Conservation (phyloP, 1,140 invertebrate species). For the Liolophura sinensis region DNA sequence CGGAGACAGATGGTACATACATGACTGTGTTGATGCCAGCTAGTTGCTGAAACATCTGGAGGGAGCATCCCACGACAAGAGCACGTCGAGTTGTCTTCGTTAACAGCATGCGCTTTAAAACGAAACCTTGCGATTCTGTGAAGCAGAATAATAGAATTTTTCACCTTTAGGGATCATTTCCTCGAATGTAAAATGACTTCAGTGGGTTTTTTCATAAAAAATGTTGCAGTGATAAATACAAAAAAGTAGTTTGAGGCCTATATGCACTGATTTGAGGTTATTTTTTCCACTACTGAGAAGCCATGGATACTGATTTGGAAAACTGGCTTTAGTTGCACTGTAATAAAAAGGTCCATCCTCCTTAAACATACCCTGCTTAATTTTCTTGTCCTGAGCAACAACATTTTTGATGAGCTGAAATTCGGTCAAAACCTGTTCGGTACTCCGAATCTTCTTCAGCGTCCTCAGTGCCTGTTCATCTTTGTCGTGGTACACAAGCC, state of each 20-base stretch:
- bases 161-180: neutral
- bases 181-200: neutral
- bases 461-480: constrained; percentile 34
- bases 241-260: neutral
- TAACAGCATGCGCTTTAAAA: constrained; percentile 54
- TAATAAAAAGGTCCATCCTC: too few species aligned
- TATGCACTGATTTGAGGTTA: neutral
- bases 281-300: neutral
- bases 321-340: too few species aligned
- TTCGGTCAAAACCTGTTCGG: constrained; percentile 35
- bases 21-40: constrained; percentile 71
- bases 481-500: constrained; percentile 39
- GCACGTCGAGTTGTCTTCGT: constrained; percentile 61
- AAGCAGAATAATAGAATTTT: neutral
- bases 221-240: neutral
- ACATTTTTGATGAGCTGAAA: constrained; percentile 27
- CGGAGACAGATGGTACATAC: constrained; percentile 58
- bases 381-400: too few species aligned
- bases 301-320: too few species aligned
- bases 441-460: constrained; percentile 35
- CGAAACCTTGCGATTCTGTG: constrained; percentile 9
- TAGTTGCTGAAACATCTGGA: constrained; percentile 67
- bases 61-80: constrained; percentile 64
- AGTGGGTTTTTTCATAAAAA: neutral
- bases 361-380: too few species aligned